These are phyloP conservation scores for Neolamprologus kungweensis DNA, from an alignment of 2,113 vertebrate genomes.

Conservation along the genomic window DNA sequence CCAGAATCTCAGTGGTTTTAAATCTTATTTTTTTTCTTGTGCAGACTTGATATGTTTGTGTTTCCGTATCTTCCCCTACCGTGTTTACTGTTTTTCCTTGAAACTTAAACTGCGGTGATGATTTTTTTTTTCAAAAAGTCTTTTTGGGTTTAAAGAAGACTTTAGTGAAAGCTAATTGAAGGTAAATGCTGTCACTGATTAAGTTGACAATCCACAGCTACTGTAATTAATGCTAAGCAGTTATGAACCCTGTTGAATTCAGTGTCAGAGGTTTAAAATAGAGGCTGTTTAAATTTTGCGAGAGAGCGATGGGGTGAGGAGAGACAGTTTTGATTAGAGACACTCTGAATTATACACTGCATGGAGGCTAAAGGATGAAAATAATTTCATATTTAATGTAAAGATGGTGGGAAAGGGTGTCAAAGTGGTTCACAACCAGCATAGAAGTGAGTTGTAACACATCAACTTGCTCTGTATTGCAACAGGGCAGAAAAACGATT, in stretches of 20 bases:
- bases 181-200: not conserved
- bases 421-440: not conserved
- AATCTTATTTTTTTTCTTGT: accelerated
- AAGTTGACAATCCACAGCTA: not conserved
- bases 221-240: not conserved
- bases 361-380: not conserved
- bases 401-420: not conserved
- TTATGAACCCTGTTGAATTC: not conserved
- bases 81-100: not conserved
- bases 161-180: not conserved
- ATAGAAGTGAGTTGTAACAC: not conserved
- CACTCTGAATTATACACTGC: not conserved
- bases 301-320: not conserved
- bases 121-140: not conserved
- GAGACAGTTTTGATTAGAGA: not conserved
- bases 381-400: not conserved
- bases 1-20: not conserved
- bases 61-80: not conserved
- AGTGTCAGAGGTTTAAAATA: not conserved
- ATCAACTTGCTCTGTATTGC: not conserved
- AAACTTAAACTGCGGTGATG: not conserved
- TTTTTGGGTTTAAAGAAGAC: not conserved
- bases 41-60: not conserved
- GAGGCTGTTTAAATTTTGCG: not conserved
- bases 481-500: not conserved